Percentiles rank a stretch among this genome's conserved stretches.
These are phyloP conservation scores for Diabrotica undecimpunctata DNA, from an alignment of 1,140 invertebrate species.

Conservation along the genomic window DNA sequence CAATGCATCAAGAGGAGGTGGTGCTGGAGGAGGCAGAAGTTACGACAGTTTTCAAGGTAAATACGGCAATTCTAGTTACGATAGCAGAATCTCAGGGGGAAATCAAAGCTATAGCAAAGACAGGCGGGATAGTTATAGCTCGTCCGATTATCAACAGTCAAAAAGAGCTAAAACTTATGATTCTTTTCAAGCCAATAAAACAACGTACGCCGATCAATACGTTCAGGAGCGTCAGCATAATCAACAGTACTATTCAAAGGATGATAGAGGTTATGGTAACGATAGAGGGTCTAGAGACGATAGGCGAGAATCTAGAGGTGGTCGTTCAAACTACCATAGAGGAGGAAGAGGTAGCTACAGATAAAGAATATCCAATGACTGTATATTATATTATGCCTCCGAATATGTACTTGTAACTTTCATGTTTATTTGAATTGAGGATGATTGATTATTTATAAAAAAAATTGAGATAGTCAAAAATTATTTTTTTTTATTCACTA, in stretches of 20 bases:
- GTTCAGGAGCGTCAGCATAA: conserved; percentile 44
- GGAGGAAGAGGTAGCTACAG: conserved; percentile 34
- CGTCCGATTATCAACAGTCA: conserved; percentile 36
- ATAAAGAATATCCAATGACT: conserved; percentile 14
- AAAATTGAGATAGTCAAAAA: too few species aligned
- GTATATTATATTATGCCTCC: too few species aligned
- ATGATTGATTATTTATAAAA: too few species aligned
- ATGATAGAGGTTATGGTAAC: conserved; percentile 18
- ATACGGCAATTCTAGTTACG: conserved; percentile 17
- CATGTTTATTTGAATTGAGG: too few species aligned
- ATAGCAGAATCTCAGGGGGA: conserved; percentile 19
- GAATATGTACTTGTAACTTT: too few species aligned
- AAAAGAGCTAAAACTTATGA: conserved; percentile 45
- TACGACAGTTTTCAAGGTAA: conserved; percentile 14
- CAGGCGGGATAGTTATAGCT: conserved; percentile 34
- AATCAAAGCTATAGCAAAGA: conserved; percentile 31
- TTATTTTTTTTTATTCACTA: too few species aligned
- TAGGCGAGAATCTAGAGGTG: conserved; percentile 1
- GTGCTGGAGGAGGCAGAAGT: conserved; percentile 13
- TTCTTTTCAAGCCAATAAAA: conserved; percentile 41
- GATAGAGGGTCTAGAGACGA: conserved; percentile 9
- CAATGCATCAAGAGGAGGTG: conserved; percentile 10
- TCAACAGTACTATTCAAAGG: conserved; percentile 39
- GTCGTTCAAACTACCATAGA: conserved; percentile 45
- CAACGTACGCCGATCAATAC: conserved; percentile 46